Evolutionary conservation across 2,797 vertebrate species (phyloP).

Genomic region (Pangasius mekongensis): DNA sequence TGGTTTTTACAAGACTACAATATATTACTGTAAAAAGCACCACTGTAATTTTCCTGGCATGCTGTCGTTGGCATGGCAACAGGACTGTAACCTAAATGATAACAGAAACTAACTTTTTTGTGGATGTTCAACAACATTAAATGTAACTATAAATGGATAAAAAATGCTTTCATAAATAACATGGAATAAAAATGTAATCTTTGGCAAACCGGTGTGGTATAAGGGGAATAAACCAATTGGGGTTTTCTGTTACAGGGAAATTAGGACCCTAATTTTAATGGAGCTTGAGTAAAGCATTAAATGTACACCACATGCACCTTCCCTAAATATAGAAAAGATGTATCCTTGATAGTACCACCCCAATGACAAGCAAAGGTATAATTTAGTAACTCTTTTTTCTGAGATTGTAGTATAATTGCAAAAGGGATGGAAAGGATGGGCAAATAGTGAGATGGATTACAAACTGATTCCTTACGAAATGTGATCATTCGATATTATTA

Average conservation of each 20-base stretch:
- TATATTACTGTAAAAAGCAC: no score
- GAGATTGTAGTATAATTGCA: neutral
- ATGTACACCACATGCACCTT: neutral
- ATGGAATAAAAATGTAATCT: neutral
- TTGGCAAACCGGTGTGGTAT: neutral
- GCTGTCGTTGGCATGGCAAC: neutral
- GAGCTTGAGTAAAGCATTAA: neutral
- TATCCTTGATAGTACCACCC: neutral
- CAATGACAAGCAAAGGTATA: neutral
- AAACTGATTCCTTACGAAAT: neutral
- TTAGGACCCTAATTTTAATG: neutral
- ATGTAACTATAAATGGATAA: neutral
- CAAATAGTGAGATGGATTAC: neutral
- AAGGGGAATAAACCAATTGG: neutral
- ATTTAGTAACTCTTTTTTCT: neutral
- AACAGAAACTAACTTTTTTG: neutral
- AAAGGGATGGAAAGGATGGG: neutral
- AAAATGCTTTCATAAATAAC: neutral
- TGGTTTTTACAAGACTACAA: no score
- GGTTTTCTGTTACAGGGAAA: neutral
- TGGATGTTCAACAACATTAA: neutral
- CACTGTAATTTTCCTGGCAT: neutral
- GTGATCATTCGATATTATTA: constrained; percentile 14
- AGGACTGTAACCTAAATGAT: neutral
- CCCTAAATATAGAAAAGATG: neutral